phyloP scores from a whole-genome alignment of 2,113 vertebrate species.

The Tursiops truncatus region DNA sequence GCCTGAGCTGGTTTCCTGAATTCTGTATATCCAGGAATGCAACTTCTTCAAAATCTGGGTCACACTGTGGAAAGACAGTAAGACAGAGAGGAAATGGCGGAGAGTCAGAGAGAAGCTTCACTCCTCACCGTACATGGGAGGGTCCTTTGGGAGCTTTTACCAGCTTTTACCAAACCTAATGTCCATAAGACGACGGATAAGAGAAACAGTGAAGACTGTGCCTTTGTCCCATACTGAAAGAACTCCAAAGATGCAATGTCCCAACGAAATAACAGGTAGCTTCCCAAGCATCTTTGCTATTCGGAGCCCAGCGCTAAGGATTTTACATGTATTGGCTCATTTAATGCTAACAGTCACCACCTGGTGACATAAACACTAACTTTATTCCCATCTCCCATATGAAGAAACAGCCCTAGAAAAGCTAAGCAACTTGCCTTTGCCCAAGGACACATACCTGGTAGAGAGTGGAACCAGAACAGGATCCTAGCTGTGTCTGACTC shows the following conservation, averaged over 20 bases:
- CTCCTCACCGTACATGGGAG: neutral
- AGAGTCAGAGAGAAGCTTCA: neutral
- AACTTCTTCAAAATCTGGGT: neutral
- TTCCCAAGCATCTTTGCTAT: neutral
- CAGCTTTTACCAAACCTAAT: neutral
- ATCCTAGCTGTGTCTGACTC: neutral
- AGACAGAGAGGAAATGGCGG: neutral
- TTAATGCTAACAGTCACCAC: neutral
- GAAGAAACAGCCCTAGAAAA: neutral
- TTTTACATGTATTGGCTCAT: neutral
- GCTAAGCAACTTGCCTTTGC: neutral
- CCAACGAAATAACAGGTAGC: neutral
- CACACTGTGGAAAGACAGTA: neutral
- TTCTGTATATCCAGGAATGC: neutral
- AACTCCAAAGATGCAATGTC: neutral
- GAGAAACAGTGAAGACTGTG: neutral
- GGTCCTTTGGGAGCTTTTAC: neutral
- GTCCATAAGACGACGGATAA: neutral
- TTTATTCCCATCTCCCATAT: neutral
- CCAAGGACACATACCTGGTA: neutral
- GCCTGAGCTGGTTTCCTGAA: neutral
- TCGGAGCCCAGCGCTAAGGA: neutral
- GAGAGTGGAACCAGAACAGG: neutral
- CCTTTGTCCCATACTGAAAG: neutral
- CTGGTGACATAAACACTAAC: neutral